Percentiles rank a stretch among this genome's conserved stretches.
phyloP scores from a whole-genome alignment of 2,113 vertebrate species.

The Cyprinodon variegatus region DNA sequence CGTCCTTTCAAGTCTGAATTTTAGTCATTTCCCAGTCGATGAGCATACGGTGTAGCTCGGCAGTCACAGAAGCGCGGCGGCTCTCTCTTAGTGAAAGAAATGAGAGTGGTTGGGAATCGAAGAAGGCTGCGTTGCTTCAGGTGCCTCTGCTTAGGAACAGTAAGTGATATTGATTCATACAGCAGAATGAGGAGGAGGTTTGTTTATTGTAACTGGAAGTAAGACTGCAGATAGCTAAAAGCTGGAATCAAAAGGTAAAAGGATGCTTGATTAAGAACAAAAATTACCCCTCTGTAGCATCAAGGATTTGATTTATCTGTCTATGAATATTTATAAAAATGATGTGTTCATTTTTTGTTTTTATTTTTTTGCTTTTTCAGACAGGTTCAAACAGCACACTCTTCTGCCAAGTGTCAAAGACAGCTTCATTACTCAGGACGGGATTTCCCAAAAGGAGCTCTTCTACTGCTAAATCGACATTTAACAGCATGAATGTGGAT shows the following conservation, averaged over 20 bases:
- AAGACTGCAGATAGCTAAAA: slow-evolving; percentile 33
- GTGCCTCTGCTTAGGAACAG: slow-evolving; percentile 22
- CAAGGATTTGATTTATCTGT: neutral
- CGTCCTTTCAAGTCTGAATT: neutral
- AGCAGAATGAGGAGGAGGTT: slow-evolving; percentile 34
- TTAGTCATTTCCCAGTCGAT: neutral
- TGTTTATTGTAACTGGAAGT: slow-evolving; percentile 38
- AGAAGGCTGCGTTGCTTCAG: slow-evolving; percentile 31
- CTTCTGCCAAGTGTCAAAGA: neutral
- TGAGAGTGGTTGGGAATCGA: slow-evolving; percentile 11
- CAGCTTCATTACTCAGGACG: neutral
- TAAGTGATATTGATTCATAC: slow-evolving; percentile 52
- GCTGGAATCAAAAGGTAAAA: slow-evolving; percentile 29
- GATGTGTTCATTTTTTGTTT: too few species aligned
- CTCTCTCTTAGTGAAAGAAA: slow-evolving; percentile 6
- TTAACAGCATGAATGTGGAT: neutral
- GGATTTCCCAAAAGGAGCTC: neutral
- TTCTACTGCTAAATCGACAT: neutral
- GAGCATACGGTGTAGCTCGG: neutral
- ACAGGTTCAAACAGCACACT: neutral
- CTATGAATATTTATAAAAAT: neutral
- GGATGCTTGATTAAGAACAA: neutral
- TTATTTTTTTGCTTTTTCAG: neutral
- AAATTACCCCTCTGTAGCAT: slow-evolving; percentile 1
- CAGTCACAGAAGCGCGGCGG: neutral